phyloP scores from a whole-genome alignment of 2,797 vertebrate genomes.

The Chiloscyllium punctatum region DNA sequence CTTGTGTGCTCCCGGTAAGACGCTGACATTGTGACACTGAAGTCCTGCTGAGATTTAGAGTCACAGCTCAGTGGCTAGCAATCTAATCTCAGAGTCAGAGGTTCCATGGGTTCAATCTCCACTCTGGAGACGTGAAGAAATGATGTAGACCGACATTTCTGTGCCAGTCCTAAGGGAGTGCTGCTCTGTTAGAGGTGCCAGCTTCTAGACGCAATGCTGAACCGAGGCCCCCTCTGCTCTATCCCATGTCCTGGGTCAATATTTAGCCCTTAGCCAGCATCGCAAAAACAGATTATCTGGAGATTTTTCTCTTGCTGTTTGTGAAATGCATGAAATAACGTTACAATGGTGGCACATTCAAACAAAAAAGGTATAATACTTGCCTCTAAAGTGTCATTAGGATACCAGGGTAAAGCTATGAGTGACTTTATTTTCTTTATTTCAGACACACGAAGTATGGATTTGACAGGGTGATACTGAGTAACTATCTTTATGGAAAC shows the following conservation, averaged over 20 bases:
- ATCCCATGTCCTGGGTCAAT: background rate
- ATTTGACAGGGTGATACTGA: background rate
- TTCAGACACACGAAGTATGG: background rate
- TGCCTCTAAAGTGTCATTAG: background rate
- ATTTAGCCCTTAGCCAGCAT: background rate
- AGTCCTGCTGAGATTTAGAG: background rate
- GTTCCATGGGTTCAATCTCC: background rate
- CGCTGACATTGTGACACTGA: too few relatives aligned
- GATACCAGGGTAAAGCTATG: too few relatives aligned
- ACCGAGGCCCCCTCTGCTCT: background rate
- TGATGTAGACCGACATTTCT: background rate
- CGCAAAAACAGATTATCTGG: background rate
- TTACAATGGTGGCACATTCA: background rate
- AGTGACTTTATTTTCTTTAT: background rate
- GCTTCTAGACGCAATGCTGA: background rate
- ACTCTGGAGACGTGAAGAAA: background rate
- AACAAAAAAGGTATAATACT: background rate
- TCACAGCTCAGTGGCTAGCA: background rate
- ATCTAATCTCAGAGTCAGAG: background rate
- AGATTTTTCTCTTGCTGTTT: background rate
- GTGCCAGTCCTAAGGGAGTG: too few relatives aligned
- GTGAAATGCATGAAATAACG: background rate
- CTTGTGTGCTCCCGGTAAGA: background rate
- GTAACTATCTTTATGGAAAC: background rate
- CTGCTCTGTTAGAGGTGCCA: too few relatives aligned